Evolutionary conservation across 2,113 vertebrate species (phyloP).

Genomic region (Porphyrio hochstetteri): DNA sequence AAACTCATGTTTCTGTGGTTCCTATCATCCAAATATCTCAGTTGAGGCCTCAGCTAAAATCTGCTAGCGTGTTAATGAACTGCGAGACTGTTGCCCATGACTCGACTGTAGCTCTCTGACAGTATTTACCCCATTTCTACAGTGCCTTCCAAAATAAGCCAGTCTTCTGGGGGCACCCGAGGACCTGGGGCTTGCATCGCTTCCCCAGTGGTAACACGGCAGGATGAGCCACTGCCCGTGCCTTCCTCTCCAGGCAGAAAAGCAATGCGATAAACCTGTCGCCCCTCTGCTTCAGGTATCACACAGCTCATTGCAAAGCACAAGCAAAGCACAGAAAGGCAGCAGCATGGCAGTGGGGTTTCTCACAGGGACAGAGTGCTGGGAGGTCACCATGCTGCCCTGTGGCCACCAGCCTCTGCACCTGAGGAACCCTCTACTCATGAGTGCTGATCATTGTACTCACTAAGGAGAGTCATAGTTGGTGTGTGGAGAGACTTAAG

Average conservation of each 20-base stretch:
- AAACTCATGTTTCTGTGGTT: background rate
- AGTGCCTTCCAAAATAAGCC: background rate
- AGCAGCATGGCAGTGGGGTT: accelerated
- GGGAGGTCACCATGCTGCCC: background rate
- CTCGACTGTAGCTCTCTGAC: background rate
- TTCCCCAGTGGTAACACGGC: background rate
- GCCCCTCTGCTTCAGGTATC: accelerated
- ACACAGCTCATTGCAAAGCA: background rate
- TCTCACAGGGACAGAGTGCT: background rate
- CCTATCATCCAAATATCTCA: background rate
- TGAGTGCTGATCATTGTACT: background rate
- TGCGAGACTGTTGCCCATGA: background rate
- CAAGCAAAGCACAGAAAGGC: background rate
- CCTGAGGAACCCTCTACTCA: background rate
- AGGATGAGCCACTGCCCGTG: accelerated
- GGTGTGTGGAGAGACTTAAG: background rate
- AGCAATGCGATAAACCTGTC: background rate
- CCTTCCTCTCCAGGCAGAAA: background rate
- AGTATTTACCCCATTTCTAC: background rate
- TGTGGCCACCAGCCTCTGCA: background rate
- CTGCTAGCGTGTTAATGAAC: background rate
- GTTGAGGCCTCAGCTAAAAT: background rate
- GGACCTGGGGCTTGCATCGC: background rate
- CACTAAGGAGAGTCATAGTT: background rate
- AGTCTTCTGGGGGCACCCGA: background rate